Conservation (phyloP, 2,888 invertebrate species). For the Thymelicus sylvestris region DNA sequence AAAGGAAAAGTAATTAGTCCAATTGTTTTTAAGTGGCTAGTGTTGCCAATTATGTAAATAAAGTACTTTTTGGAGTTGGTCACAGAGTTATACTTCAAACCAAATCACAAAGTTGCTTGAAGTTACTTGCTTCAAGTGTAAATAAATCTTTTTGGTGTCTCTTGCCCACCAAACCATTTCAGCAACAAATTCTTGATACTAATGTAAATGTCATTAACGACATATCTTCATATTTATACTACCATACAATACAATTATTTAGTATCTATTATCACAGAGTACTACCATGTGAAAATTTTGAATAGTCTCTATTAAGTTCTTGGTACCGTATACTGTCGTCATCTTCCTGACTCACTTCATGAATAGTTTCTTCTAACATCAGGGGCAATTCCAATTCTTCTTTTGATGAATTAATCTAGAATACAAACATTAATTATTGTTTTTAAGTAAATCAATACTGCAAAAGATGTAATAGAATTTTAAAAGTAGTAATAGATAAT, state of each 20-base stretch:
- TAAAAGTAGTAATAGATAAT: too few species aligned
- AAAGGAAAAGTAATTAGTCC: too few species aligned
- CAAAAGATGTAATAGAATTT: too few species aligned
- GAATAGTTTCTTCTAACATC: conserved; percentile 69
- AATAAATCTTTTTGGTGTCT: conserved; percentile 18
- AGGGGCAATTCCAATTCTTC: conserved; percentile 68
- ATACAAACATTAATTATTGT: conserved; percentile 41
- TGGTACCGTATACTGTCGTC: conserved; percentile 63
- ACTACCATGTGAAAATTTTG: conserved; percentile 68
- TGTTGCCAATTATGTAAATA: too few species aligned
- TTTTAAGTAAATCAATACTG: not conserved
- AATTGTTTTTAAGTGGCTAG: too few species aligned
- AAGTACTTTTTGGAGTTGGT: too few species aligned
- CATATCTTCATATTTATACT: not conserved
- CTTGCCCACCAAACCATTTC: too few species aligned
- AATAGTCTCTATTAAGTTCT: conserved; percentile 59
- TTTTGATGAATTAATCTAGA: conserved; percentile 62
- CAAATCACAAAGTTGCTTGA: too few species aligned
- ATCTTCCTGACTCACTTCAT: conserved; percentile 74
- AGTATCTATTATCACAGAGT: conserved; percentile 60
- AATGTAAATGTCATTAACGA: too few species aligned
- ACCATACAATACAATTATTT: not conserved
- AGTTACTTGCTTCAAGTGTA: not conserved
- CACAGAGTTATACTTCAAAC: too few species aligned
- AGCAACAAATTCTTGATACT: too few species aligned